phyloP scores from a whole-genome alignment of 2,888 invertebrate species.

The Abscondita cerata region DNA sequence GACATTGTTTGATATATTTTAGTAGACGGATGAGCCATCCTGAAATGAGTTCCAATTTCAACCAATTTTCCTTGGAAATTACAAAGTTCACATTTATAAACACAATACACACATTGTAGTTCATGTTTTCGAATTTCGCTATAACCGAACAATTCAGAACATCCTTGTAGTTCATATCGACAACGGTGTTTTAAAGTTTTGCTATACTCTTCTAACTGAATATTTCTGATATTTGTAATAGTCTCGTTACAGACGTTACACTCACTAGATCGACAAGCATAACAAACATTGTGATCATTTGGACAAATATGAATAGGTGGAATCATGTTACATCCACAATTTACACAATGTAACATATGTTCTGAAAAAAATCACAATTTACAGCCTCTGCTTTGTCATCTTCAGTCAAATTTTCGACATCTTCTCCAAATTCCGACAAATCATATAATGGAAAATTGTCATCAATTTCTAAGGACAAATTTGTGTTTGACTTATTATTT shows the following conservation, averaged over 20 bases:
- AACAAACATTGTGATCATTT: conserved; percentile 24
- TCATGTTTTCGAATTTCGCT: conserved; percentile 30
- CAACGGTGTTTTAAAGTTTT: conserved; percentile 30
- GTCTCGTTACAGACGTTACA: conserved; percentile 18
- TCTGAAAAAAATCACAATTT: neutral
- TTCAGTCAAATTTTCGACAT: no score
- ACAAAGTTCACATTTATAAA: conserved; percentile 27
- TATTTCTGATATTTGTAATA: conserved; percentile 27
- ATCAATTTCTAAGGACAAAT: no score
- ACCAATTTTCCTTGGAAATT: conserved; percentile 18
- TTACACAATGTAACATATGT: conserved; percentile 20
- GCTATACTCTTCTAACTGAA: conserved; percentile 21
- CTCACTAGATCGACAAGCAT: conserved; percentile 12
- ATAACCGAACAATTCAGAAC: conserved; percentile 15
- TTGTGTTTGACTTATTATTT: no score
- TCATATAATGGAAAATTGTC: no score
- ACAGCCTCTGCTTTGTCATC: no score
- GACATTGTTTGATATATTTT: conserved; percentile 25
- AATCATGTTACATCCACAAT: conserved; percentile 26
- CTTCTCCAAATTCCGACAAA: no score
- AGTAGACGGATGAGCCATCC: conserved; percentile 28
- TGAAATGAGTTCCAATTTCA: conserved; percentile 28
- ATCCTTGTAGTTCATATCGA: conserved; percentile 24
- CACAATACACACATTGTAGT: conserved; percentile 21
- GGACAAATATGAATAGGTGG: conserved; percentile 32